Evolutionary conservation across 1,140 invertebrate species (phyloP).

Genomic region (Procambarus clarkii): DNA sequence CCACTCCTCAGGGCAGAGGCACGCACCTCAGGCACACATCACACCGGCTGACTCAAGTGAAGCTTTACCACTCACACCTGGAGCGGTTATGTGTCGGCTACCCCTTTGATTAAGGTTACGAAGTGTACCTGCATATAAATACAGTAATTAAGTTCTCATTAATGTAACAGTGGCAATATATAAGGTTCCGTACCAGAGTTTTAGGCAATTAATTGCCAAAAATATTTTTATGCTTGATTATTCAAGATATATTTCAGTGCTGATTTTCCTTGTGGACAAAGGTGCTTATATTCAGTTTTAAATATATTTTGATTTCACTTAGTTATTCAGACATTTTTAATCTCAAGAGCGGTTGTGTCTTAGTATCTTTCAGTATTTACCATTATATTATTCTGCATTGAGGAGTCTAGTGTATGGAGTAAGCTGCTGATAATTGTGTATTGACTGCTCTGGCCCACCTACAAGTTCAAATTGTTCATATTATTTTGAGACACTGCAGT

Average conservation of each 20-base stretch:
- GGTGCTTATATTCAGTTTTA: constrained; percentile 67
- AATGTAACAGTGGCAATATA: constrained; percentile 68
- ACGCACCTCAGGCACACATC: constrained; percentile 24
- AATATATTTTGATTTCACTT: constrained; percentile 44
- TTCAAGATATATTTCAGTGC: constrained; percentile 38
- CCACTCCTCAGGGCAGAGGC: constrained; percentile 27
- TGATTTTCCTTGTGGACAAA: constrained; percentile 51
- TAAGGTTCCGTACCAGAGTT: constrained; percentile 69
- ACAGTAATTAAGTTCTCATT: constrained; percentile 65
- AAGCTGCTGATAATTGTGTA: constrained; percentile 24
- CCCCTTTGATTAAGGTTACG: constrained; percentile 63
- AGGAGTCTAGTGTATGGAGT: constrained; percentile 36
- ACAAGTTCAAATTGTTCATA: constrained; percentile 58
- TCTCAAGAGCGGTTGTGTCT: constrained; percentile 64
- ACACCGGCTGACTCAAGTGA: constrained; percentile 7
- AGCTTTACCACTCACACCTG: constrained; percentile 13
- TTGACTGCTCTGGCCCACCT: constrained; percentile 46
- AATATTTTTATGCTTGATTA: constrained; percentile 66
- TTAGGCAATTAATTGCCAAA: constrained; percentile 61
- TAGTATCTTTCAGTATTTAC: constrained; percentile 62
- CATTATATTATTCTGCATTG: constrained; percentile 12
- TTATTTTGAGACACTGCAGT: background rate
- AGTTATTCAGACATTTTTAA: constrained; percentile 50
- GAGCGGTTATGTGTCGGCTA: constrained; percentile 21
- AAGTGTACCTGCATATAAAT: constrained; percentile 66